phyloP scores from a whole-genome alignment of 2,888 invertebrate species.

The Stenoptilia bipunctidactyla region DNA sequence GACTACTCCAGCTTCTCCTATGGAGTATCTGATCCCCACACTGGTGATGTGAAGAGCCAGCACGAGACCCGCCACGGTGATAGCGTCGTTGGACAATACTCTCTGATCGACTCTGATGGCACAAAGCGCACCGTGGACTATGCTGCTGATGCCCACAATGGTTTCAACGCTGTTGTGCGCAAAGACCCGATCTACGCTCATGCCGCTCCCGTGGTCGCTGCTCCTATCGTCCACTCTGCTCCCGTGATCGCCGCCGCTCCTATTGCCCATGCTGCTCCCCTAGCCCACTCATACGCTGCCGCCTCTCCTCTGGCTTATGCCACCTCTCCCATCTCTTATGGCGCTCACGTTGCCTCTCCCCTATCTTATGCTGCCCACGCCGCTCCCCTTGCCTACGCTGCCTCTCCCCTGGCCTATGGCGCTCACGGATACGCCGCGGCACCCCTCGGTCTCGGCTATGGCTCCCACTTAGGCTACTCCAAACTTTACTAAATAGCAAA shows the following conservation, averaged over 20 bases:
- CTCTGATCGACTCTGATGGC: slow-evolving; percentile 69
- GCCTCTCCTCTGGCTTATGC: slow-evolving; percentile 19
- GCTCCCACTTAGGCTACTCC: slow-evolving; percentile 5
- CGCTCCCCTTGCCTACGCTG: slow-evolving; percentile 18
- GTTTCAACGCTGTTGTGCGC: slow-evolving; percentile 55
- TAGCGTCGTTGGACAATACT: slow-evolving; percentile 64
- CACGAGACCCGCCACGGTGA: slow-evolving; percentile 75
- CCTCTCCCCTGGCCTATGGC: slow-evolving; percentile 17
- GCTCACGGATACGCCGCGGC: background rate
- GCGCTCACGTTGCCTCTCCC: slow-evolving; percentile 16
- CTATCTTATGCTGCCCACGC: slow-evolving; percentile 20
- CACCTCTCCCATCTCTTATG: slow-evolving; percentile 20
- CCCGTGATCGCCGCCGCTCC: slow-evolving; percentile 16
- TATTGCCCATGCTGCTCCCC: slow-evolving; percentile 14
- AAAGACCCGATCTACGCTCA: slow-evolving; percentile 31
- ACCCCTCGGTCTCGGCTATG: background rate
- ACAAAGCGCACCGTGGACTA: slow-evolving; percentile 72
- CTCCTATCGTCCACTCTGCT: slow-evolving; percentile 18
- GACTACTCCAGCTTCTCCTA: slow-evolving; percentile 60
- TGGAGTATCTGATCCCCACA: slow-evolving; percentile 58
- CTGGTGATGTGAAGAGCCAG: slow-evolving; percentile 56
- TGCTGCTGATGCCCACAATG: slow-evolving; percentile 36
- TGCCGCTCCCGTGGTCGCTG: slow-evolving; percentile 25
- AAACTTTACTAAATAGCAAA: slow-evolving; percentile 9
- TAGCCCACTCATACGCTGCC: slow-evolving; percentile 12